Evolutionary conservation across 2,113 vertebrate species (phyloP).

Genomic region (Emydura subglobosa): DNA sequence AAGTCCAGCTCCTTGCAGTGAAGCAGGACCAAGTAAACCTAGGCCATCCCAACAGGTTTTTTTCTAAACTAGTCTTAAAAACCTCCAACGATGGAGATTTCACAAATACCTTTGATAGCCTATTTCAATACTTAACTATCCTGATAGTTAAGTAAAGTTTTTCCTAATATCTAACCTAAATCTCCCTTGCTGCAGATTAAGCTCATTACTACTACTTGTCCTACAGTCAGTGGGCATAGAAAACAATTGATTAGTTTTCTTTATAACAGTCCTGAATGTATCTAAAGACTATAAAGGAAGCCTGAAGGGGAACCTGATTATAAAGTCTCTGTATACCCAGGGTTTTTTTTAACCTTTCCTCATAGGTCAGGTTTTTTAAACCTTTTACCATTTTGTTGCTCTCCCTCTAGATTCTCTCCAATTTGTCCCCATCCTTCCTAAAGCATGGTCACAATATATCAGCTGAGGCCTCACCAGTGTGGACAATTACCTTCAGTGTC

Average conservation of each 20-base stretch:
- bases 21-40: not conserved
- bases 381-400: not conserved
- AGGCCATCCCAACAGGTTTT: not conserved
- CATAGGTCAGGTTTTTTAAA: not conserved
- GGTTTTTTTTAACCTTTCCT: not conserved
- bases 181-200: not conserved
- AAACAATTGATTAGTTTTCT: not conserved
- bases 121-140: not conserved
- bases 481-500: not conserved
- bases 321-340: not conserved
- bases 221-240: not conserved
- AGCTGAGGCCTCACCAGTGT: not conserved
- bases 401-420: not conserved
- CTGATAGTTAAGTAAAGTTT: not conserved
- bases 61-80: not conserved
- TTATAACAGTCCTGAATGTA: not conserved
- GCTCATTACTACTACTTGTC: not conserved
- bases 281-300: not conserved
- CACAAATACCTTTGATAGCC: not conserved
- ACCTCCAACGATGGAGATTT: not conserved
- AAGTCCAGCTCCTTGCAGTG: not conserved
- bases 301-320: too few relatives aligned
- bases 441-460: not conserved
- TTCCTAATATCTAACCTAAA: not conserved
- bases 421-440: not conserved